Percentiles rank a stretch among this genome's conserved stretches.
Evolutionary conservation across 2,797 vertebrate genomes (phyloP).

Genomic region (Oreochromis grahami): DNA sequence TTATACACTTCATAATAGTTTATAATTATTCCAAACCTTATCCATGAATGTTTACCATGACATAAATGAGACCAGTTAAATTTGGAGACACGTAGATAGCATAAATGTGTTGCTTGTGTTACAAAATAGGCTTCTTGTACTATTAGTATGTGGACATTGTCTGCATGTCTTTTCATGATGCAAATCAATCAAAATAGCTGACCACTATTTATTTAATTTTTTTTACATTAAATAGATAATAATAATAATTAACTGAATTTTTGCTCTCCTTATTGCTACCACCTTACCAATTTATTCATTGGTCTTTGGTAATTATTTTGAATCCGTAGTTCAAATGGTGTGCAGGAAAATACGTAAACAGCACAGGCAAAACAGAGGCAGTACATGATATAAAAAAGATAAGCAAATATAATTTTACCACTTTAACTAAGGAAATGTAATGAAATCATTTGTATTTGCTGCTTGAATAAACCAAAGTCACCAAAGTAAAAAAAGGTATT

Average conservation of each 20-base stretch:
- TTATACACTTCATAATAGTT: neutral
- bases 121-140: neutral
- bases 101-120: neutral
- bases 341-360: neutral
- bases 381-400: neutral
- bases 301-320: neutral
- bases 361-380: neutral
- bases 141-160: neutral
- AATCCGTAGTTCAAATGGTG: accelerated
- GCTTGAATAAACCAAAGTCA: neutral
- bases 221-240: neutral
- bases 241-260: neutral
- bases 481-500: neutral
- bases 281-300: neutral
- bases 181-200: neutral
- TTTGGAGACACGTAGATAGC: neutral
- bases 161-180: neutral
- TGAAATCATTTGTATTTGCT: neutral
- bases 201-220: neutral
- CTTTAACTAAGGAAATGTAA: neutral
- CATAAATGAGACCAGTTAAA: accelerated
- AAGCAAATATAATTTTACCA: neutral
- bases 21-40: neutral
- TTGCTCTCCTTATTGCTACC: neutral
- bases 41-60: neutral